Percentiles rank a stretch among this genome's conserved stretches.
phyloP scores from a whole-genome alignment of 1,140 invertebrate species.

The Calosoma granatense region DNA sequence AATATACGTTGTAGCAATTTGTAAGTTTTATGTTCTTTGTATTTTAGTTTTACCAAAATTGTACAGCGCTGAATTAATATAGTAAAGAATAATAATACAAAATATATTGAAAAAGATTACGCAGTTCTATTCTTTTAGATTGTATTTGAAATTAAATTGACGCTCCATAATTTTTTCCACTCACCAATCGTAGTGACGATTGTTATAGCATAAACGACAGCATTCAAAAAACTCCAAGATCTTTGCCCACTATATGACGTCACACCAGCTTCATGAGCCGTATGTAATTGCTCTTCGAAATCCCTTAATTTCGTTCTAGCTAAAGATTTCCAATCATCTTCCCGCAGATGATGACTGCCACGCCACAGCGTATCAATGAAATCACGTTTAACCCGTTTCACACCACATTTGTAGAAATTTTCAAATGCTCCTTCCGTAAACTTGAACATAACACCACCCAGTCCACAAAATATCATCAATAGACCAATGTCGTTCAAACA shows the following conservation, averaged over 20 bases:
- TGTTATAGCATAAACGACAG: conserved; percentile 84
- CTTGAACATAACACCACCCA: conserved; percentile 66
- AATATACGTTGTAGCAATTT: no score
- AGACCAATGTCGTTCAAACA: conserved; percentile 56
- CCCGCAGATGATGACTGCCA: conserved; percentile 64
- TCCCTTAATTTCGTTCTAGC: conserved; percentile 68
- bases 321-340: conserved; percentile 81
- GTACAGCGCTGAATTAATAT: no score
- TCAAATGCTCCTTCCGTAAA: conserved; percentile 73
- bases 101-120: no score
- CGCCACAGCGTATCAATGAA: conserved; percentile 73
- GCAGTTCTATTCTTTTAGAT: no score
- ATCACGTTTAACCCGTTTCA: conserved; percentile 74
- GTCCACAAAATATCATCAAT: conserved; percentile 60
- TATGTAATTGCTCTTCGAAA: conserved; percentile 79
- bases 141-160: conserved; percentile 2
- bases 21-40: no score
- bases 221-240: conserved; percentile 88
- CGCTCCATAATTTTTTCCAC: conserved; percentile 18
- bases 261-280: conserved; percentile 69
- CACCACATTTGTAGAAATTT: conserved; percentile 76
- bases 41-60: no score
- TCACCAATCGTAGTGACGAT: conserved; percentile 92
- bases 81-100: no score
- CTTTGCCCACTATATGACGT: conserved; percentile 69